A percentile compares a stretch with the other conserved stretches of the same genome.
Evolutionary conservation across 2,113 vertebrate species (phyloP).

Genomic region (Illadopsis cleaveri): DNA sequence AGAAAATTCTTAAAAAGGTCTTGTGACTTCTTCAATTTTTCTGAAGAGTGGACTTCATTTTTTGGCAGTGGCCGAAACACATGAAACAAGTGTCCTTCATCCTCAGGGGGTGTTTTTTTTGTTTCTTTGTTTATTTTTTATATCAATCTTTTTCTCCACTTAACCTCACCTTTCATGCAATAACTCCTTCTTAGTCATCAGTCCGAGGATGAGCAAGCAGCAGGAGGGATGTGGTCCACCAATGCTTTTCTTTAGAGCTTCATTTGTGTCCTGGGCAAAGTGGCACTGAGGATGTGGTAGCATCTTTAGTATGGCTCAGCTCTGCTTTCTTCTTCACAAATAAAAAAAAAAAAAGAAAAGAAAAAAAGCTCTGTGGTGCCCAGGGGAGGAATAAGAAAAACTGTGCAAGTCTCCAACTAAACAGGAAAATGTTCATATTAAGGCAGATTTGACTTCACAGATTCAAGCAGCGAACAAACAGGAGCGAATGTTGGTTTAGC

Average conservation of each 20-base stretch:
- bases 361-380: background rate
- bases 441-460: background rate
- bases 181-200: background rate
- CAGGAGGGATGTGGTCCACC: background rate
- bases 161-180: background rate
- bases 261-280: background rate
- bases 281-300: background rate
- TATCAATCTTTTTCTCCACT: background rate
- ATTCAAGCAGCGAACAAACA: background rate
- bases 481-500: background rate
- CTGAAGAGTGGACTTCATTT: background rate
- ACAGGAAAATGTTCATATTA: background rate
- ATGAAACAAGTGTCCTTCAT: background rate
- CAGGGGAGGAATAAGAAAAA: background rate
- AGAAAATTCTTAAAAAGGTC: background rate
- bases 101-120: background rate
- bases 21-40: background rate
- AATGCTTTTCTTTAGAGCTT: background rate
- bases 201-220: rapidly evolving
- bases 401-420: background rate
- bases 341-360: background rate
- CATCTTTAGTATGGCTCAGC: background rate
- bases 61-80: background rate
- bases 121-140: background rate
- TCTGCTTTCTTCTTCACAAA: background rate